A percentile compares a stretch with the other conserved stretches of the same genome.
phyloP scores from a whole-genome alignment of 2,797 vertebrate species.

The Intellagama lesueurii region DNA sequence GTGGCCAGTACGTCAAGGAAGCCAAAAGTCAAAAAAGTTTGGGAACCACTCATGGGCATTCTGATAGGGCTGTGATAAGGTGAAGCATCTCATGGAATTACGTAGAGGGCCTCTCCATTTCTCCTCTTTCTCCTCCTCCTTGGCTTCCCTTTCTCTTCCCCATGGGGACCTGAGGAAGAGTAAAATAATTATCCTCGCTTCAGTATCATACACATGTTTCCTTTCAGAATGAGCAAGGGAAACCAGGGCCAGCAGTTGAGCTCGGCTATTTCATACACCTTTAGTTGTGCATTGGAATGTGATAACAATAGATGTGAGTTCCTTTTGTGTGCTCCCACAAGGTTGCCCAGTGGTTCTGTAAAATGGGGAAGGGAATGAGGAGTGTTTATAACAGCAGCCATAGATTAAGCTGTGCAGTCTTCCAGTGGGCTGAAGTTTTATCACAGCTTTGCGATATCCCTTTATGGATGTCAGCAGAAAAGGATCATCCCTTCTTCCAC shows the following conservation, averaged over 20 bases:
- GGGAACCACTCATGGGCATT: too few species aligned
- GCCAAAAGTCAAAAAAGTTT: too few species aligned
- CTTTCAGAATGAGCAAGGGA: conserved; percentile 58
- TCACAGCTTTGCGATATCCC: conserved; percentile 70
- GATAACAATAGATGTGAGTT: conserved; percentile 62
- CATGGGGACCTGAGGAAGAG: neutral
- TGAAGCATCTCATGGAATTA: neutral
- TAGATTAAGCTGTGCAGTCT: conserved; percentile 54
- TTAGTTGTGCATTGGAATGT: conserved; percentile 55
- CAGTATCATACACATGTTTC: conserved; percentile 21
- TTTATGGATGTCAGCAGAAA: conserved; percentile 69
- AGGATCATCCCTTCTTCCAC: conserved; percentile 53
- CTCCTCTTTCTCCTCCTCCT: neutral
- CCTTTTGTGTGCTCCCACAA: conserved; percentile 62
- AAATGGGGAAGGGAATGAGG: conserved; percentile 21
- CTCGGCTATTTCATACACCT: conserved; percentile 33
- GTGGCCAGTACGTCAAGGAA: too few species aligned
- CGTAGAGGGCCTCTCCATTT: neutral
- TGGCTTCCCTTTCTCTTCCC: neutral
- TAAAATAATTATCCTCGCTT: conserved; percentile 23
- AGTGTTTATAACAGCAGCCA: conserved; percentile 56
- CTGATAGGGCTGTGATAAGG: neutral
- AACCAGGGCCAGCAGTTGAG: conserved; percentile 48
- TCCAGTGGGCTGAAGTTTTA: conserved; percentile 66
- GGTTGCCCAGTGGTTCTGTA: neutral